Conservation (phyloP, 2,797 vertebrate species). For the Schizopygopsis pylzovi region DNA sequence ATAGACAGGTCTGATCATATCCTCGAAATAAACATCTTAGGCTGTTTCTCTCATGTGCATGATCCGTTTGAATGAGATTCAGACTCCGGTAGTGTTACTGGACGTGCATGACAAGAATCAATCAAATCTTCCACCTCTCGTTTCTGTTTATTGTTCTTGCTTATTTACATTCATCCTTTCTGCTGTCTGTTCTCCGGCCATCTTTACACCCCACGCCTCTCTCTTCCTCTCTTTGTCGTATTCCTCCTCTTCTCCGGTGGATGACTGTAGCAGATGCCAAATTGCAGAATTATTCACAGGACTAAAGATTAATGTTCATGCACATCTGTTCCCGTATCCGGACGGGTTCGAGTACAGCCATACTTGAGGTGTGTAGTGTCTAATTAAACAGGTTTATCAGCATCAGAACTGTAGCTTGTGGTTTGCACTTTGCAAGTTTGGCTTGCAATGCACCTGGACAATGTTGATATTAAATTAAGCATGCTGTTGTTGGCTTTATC, state of each 20-base stretch:
- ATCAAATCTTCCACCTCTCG: background rate
- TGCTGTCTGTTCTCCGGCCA: background rate
- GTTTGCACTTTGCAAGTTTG: background rate
- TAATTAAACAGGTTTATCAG: conserved; percentile 2
- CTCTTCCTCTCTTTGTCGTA: conserved; percentile 15
- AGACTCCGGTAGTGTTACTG: background rate
- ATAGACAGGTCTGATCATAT: background rate
- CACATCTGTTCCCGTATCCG: conserved; percentile 56
- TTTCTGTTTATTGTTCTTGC: background rate
- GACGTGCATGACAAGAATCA: background rate
- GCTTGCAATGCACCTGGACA: background rate
- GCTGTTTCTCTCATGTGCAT: background rate
- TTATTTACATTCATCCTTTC: background rate
- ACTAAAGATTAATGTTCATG: conserved; percentile 68
- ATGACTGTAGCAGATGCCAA: conserved; percentile 71
- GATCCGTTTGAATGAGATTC: background rate
- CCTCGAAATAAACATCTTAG: background rate
- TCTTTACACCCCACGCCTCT: background rate
- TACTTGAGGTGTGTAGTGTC: background rate
- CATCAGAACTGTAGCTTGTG: background rate
- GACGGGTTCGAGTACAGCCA: conserved; percentile 16
- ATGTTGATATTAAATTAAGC: background rate
- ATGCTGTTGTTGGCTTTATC: too few species aligned
- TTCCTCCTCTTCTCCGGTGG: conserved; percentile 16
- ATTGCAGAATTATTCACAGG: conserved; percentile 71